phyloP scores from a whole-genome alignment of 1,140 invertebrate species.

The Micrasema minimum region DNA sequence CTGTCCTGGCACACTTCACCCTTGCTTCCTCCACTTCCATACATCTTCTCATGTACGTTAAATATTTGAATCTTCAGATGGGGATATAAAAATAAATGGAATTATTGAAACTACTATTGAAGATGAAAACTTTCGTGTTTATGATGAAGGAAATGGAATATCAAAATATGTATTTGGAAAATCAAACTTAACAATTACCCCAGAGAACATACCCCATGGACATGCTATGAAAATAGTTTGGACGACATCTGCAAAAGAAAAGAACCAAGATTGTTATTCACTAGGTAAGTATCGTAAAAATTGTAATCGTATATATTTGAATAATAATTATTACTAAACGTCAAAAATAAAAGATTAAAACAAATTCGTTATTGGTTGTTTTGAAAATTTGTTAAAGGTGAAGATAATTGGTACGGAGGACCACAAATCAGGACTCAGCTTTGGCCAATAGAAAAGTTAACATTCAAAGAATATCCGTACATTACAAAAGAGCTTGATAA shows the following conservation, averaged over 20 bases:
- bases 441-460: constrained; percentile 75
- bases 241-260: not conserved
- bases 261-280: constrained; percentile 11
- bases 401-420: constrained; percentile 70
- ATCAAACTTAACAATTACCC: not conserved
- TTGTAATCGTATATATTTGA: too few relatives aligned
- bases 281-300: constrained; percentile 7
- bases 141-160: not conserved
- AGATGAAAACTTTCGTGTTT: not conserved
- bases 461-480: constrained; percentile 70
- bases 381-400: constrained; percentile 17
- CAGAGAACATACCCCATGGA: not conserved
- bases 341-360: not conserved
- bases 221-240: constrained; percentile 14
- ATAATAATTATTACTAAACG: not conserved
- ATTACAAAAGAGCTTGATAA: constrained; percentile 72
- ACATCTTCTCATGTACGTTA: too few relatives aligned
- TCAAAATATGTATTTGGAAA: constrained; percentile 17
- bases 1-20: too few relatives aligned
- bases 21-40: too few relatives aligned
- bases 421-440: constrained; percentile 70
- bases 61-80: too few relatives aligned
- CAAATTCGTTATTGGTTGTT: too few relatives aligned
- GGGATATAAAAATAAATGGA: constrained; percentile 1
- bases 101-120: not conserved